Evolutionary conservation across 2,113 vertebrate genomes (phyloP), one percentile per base, ranked within the genome.

Genomic region (Ammodytes marinus): DNA sequence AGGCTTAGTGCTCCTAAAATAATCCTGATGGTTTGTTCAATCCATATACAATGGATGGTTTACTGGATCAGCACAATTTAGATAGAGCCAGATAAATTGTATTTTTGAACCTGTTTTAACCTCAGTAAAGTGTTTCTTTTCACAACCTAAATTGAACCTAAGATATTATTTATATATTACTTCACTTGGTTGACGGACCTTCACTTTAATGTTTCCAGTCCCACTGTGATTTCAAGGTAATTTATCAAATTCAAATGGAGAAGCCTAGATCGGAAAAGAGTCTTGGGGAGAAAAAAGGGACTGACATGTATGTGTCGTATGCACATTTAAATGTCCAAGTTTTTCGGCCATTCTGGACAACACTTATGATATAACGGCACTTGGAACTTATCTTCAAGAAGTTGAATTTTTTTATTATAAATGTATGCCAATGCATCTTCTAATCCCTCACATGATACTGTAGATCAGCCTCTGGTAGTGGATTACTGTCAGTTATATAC

Each of bases 81-180:
- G 73, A 84, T 10, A 49, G 43, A 71, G 50, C 4, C 9, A 55
- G 27, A 83, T 8, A 49, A 1, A 1, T 15, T 72, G 49, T 12
- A 13, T 14, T 37, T 79, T 19, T 77, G 6, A 85, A 85, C 67
- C 42, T 79, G 52, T 35, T 63, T 77, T 73, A 10, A 69, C 64
- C 53, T 74, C 47, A 39, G 19, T 40, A 9, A 55, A 72, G 67
- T 0, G 12, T 14, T 0, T 27, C 27, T 27, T 8, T 42, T 27
- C 6, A 9, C 69, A 76, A 66, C n/a, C 15, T 13, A 1, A 57
- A 53, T 8, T 4, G 6, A 54, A 50, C 5, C 10, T 9, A 37
- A 66, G 0, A 52, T 64, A 15, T 61, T 17, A n/a, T 61, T 42
- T 19, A 47, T 19, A 47, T 42, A 35, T 63, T 54, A 42, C 10